Evolutionary conservation across 2,113 vertebrate genomes (phyloP), one percentile per base, ranked within the genome.

Genomic region (Neoarius graeffei): DNA sequence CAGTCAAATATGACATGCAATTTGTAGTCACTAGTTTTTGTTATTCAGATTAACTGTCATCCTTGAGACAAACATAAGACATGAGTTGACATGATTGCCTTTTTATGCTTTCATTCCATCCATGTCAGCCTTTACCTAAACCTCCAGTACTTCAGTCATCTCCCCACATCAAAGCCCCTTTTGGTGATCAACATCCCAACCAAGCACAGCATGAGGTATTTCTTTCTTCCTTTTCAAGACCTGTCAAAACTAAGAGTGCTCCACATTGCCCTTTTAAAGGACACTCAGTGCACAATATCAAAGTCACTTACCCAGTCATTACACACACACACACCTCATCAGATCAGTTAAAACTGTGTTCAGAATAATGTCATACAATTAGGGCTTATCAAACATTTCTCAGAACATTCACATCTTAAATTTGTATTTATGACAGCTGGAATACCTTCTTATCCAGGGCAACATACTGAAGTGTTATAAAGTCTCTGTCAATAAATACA

Each of bases 151-250:
- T 84, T 79, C 80, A 84, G 62, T 84, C 84, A 86, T 54, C 64
- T 69, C 23, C 71, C n/a, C 7, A 89, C 92, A 90, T 93, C 91
- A 93, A 90, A 92, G 50, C 35, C 52, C 79, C 85, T 89, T 59
- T 88, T 83, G 64, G 69, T 90, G 88, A 94, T 93, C 88, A 91
- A 88, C 67, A 86, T 50, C 86, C 71, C 89, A 90, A 92, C 86
- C 90, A 92, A 93, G 92, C 85, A 48, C 87, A 89, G 91, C 83
- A 89, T 64, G 87, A 74, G 81, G 69, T 42, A 71, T 73, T 54
- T 60, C 19, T 56, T 74, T 87, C 76, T 15, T 84, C 48, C 59
- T 57, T 59, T 71, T 42, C 56, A 76, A 56, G 54, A 81, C 52
- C 42, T 85, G 64, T 87, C 69, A 73, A 62, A 91, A 83, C 27